phyloP scores from a whole-genome alignment of 2,888 invertebrate genomes.

The Buathra laborator region DNA sequence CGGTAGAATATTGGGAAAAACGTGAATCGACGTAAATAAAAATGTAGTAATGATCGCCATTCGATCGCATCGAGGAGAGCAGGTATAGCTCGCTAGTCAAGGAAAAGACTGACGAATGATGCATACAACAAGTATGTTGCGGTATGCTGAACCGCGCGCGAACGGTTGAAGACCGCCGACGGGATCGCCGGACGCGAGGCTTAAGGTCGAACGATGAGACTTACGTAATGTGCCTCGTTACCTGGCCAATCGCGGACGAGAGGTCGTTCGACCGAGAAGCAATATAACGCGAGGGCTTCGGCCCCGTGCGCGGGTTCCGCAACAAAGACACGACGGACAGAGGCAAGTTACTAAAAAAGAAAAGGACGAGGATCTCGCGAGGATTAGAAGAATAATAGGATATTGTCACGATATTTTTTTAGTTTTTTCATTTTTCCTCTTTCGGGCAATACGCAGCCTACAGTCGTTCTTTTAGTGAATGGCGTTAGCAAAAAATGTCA shows the following conservation, averaged over 20 bases:
- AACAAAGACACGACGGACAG: constrained; percentile 61
- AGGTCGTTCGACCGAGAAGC: constrained; percentile 76
- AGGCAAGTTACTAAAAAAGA: constrained; percentile 2
- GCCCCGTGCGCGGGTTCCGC: constrained; percentile 55
- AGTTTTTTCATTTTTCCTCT: neutral
- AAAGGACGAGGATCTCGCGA: constrained; percentile 8
- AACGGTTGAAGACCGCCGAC: constrained; percentile 56
- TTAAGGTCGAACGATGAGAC: constrained; percentile 67
- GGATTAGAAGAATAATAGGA: constrained; percentile 23
- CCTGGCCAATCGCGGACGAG: constrained; percentile 73
- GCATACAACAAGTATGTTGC: neutral
- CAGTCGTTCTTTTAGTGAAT: neutral
- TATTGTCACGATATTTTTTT: constrained; percentile 12
- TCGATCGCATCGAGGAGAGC: neutral
- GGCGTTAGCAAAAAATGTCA: neutral
- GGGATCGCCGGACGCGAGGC: constrained; percentile 62
- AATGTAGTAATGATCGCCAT: constrained; percentile 39
- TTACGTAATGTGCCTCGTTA: constrained; percentile 66
- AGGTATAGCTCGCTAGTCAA: neutral
- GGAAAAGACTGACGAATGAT: neutral
- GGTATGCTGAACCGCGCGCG: constrained; percentile 24
- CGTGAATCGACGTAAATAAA: constrained; percentile 26
- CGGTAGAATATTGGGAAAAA: constrained; percentile 5
- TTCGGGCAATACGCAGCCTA: neutral
- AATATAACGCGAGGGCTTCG: constrained; percentile 70